Evolutionary conservation across 1,140 invertebrate species (phyloP).

Genomic region (Carposina sasakii): DNA sequence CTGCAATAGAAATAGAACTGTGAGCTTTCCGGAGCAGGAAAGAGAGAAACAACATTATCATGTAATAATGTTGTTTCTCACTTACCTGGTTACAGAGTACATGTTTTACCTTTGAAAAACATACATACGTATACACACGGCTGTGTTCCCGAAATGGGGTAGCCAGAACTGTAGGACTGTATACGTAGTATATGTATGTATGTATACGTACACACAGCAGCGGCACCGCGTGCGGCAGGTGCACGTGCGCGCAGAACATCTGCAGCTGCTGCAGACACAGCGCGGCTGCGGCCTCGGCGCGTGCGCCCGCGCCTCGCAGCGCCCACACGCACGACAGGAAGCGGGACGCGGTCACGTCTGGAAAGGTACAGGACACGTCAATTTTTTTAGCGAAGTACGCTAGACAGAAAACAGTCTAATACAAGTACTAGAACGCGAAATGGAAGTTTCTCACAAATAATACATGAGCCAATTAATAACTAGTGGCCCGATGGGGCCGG

Average conservation of each 20-base stretch:
- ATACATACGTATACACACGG: too few relatives aligned
- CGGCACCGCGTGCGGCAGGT: slow-evolving; percentile 93
- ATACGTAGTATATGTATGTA: background rate
- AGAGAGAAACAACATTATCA: background rate
- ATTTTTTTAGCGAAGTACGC: too few relatives aligned
- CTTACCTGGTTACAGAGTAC: background rate
- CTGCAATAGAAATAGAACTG: slow-evolving; percentile 63
- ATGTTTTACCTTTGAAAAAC: too few relatives aligned
- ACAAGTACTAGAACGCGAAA: too few relatives aligned
- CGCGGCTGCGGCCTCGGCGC: slow-evolving; percentile 96
- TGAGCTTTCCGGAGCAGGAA: background rate
- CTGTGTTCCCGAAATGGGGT: too few relatives aligned
- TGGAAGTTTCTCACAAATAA: too few relatives aligned
- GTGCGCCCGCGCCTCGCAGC: slow-evolving; percentile 92
- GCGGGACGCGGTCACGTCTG: slow-evolving; percentile 82
- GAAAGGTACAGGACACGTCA: too few relatives aligned
- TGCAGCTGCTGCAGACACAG: slow-evolving; percentile 97
- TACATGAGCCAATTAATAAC: too few relatives aligned
- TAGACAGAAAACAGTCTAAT: too few relatives aligned
- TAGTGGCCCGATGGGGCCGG: too few relatives aligned
- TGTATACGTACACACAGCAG: slow-evolving; percentile 88
- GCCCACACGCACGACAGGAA: slow-evolving; percentile 92
- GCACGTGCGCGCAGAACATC: slow-evolving; percentile 97
- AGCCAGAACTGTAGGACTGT: background rate
- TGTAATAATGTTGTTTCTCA: background rate